Percentiles rank a stretch among this genome's conserved stretches.
Conservation (phyloP, 2,888 invertebrate genomes). For the Mythimna loreyi region DNA sequence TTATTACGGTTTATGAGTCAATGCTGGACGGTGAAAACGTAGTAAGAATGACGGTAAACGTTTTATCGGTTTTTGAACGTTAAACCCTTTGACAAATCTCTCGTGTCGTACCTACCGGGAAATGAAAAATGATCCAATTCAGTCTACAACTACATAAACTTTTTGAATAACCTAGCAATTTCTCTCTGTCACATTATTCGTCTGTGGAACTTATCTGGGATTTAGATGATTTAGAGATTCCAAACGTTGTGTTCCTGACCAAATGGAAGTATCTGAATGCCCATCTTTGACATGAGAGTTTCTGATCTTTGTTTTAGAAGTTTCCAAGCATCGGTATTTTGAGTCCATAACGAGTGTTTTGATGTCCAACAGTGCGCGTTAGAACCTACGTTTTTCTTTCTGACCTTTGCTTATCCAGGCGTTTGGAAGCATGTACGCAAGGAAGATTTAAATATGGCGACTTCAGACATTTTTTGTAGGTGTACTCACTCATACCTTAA, state of each 20-base stretch:
- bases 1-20: constrained; percentile 22
- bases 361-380: too few relatives aligned
- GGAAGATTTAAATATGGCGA: too few relatives aligned
- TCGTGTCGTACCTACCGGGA: constrained; percentile 18
- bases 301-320: background rate
- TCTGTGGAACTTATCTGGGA: background rate
- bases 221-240: background rate
- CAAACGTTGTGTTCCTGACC: too few relatives aligned
- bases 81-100: constrained; percentile 38
- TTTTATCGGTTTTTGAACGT: constrained; percentile 33
- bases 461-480: too few relatives aligned
- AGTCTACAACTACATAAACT: background rate
- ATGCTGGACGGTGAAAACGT: constrained; percentile 9
- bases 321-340: too few relatives aligned
- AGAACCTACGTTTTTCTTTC: too few relatives aligned
- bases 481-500: too few relatives aligned
- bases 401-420: too few relatives aligned
- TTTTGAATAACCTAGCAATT: constrained; percentile 18
- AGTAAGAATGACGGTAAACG: constrained; percentile 29
- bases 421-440: too few relatives aligned
- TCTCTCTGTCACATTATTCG: background rate
- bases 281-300: background rate
- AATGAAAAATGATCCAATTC: constrained; percentile 44
- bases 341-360: background rate
- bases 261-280: background rate